Evolutionary conservation across 2,113 vertebrate species (phyloP), one percentile per base, ranked within the genome.

Genomic region (Meleagris gallopavo): DNA sequence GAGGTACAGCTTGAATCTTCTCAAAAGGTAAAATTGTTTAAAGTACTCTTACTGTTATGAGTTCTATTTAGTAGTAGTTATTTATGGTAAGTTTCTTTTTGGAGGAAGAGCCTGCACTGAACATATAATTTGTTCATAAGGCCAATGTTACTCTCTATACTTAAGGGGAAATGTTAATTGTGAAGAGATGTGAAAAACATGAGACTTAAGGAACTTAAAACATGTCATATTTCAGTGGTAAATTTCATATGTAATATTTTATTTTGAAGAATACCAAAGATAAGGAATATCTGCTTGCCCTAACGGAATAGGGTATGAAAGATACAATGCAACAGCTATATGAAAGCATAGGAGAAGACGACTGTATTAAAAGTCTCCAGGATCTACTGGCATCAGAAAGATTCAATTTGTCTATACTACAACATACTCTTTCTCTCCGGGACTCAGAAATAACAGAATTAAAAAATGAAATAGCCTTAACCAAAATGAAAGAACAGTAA

Each of bases 221-320:
- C 11, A 19, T 41, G 12, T 60, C 15, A 9, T 71, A 30, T 54
- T 91, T 86, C 21, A 40, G 12, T 73, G 16, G 1, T 5, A 4
- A 62, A 9, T 60, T 92, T 95, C 19, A 29, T 25, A 15, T 94
- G 14, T 88, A 48, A 54, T 76, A 27, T 83, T 91, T 97, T 94
- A 38, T 90, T 89, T 94, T 97, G 65, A 89, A 98, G 98, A 89
- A 80, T 72, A 91, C 85, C 48, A 95, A 94, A 90, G 94, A 97
- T 52, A 96, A 97, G 86, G 96, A 97, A 69, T 95, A 81, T 77
- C 50, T 91, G 6, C 75, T 98, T 74, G 55, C 66, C 40, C 90
- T 96, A 54, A 95, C 95, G 77, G 91, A 96, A 88, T 88, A 96
- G 55, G 91, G 97, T 79, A 61, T 76, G 29, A 94, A 94, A 80